Evolutionary conservation across 1,140 invertebrate species (phyloP), one percentile per base, ranked within the genome.

Genomic region (Sipha flava): DNA sequence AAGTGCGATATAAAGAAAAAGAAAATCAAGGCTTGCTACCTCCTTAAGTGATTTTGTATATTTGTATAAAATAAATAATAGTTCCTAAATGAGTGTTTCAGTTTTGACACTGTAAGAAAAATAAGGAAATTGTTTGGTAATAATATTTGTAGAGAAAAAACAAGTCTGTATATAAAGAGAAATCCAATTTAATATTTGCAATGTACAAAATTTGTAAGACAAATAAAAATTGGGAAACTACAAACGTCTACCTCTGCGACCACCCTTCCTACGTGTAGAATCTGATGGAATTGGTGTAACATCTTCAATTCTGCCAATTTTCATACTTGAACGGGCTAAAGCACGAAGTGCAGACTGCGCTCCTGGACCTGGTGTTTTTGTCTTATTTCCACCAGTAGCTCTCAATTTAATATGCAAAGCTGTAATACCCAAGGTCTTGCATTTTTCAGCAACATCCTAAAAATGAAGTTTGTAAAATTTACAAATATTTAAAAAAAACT

Each of bases 201-300:
- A 1, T 18, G 43, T 9, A 77, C 45, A 75, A 10, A 75, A 3
- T 6, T 37, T 54, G 34, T 29, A 40, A 43, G 26, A 77, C 73
- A 77, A 79, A 81, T 45, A 54, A 59, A 57, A 81, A 47, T 57
- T 40, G 49, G 66, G 23, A n/a, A 79, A 72, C 68, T 98, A 99
- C 90, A 99, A 90, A 89, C 98, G 92, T 87, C 98, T 93, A 90
- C 98, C 98, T 89, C 98, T 92, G 85, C 98, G 92, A 90, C 98
- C 98, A 86, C 98, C 98, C 93, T 99, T 99, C 90, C 97, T 96
- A 85, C 98, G 92, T 23, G 97, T 99, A 43, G 95, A 95, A 87
- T 99, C 98, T 80, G 97, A 98, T 85, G 98, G 98, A 87, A 99
- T 98, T 16, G 98, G 98, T 10, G 98, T 99, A 0, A 99, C 98